These are phyloP conservation scores for Drosophila nannoptera DNA, from an alignment of 1,140 invertebrate species.

Conservation along the genomic window DNA sequence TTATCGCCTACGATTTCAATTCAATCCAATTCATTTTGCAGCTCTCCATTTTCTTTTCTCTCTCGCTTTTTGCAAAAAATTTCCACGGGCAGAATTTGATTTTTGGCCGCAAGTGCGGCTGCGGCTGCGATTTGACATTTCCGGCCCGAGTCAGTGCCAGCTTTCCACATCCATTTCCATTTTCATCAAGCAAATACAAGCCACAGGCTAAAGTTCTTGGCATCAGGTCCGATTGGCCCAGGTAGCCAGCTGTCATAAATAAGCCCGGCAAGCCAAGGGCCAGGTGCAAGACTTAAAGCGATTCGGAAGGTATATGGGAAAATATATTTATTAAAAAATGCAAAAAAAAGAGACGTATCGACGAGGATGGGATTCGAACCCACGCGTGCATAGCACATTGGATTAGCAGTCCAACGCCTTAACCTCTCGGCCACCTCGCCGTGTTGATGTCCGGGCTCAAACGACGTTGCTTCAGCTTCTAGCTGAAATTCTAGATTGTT, in stretches of 20 bases:
- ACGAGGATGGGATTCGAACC: conserved; percentile 94
- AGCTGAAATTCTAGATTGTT: neutral
- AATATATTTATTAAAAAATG: conserved; percentile 2
- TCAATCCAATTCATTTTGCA: conserved; percentile 74
- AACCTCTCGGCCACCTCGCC: conserved; percentile 94
- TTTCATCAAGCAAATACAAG: conserved; percentile 19
- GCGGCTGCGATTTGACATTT: conserved; percentile 25
- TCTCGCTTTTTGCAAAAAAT: neutral
- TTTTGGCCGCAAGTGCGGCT: conserved; percentile 52
- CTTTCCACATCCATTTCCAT: conserved; percentile 1
- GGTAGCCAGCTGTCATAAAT: conserved; percentile 18
- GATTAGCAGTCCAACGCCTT: conserved; percentile 93
- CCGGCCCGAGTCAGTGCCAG: conserved; percentile 9
- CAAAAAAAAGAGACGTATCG: conserved; percentile 73
- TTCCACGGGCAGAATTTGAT: conserved; percentile 31
- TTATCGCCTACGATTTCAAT: conserved; percentile 76
- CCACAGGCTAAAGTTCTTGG: neutral
- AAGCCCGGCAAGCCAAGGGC: conserved; percentile 3
- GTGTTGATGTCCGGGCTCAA: conserved; percentile 28
- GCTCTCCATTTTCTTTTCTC: neutral
- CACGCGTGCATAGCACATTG: conserved; percentile 87
- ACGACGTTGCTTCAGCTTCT: conserved; percentile 6
- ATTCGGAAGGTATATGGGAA: neutral
- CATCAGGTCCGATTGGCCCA: conserved; percentile 8
- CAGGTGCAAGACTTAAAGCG: conserved; percentile 13